Base-by-base conservation (phyloP, 1,140 invertebrate genomes). In the Sminthurinus signatus region DNA sequence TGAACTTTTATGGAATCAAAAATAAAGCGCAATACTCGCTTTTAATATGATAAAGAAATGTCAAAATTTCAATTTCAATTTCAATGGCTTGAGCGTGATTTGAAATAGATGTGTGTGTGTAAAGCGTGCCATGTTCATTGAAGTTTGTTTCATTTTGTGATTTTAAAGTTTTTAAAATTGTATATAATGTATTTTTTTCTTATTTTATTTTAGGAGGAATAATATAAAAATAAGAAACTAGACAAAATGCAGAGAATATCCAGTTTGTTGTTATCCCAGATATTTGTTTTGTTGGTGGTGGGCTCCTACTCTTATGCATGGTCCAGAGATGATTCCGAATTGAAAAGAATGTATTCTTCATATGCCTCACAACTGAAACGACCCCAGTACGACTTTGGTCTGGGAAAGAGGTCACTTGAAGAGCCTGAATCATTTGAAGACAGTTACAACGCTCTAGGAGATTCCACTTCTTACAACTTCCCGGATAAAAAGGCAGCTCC, bases 361-460 rank as follows among this genome's bases (percentile, higher is more conserved):
- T 51, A 42, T 48, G 60, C 36, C 21, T 64, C 60, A 56, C 56
- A 55, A 42, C 62, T 58, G 42, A 59, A 65, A 23, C 51, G 56
- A 21, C 60, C 60, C 19, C 28, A 39, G 19, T 70, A 70, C 52
- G 64, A 70, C 46, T 69, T 70, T 62, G 62, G 63, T 17, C 42
- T 68, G 21, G 65, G 69, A 19, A 70, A 68, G 50, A 65, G 62
- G 14, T 60, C 39, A 23, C n/a, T 61, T 50, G 68, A 64, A 36
- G 62, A 71, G 29, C 25, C 62, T 27, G 27, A 32, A 57, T 63
- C 60, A 10, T 65, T 63, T 31, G 65, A 68, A 54, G 67, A 68
- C 32, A 46, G 52, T 8, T 39, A 44, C 19, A 57, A 44, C n/a
- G 50, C 61, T 51, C 58, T 44, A 25, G n/a, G n/a, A n/a, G n/a